Conservation (phyloP, 2,797 vertebrate species). For the Chromis chromis region DNA sequence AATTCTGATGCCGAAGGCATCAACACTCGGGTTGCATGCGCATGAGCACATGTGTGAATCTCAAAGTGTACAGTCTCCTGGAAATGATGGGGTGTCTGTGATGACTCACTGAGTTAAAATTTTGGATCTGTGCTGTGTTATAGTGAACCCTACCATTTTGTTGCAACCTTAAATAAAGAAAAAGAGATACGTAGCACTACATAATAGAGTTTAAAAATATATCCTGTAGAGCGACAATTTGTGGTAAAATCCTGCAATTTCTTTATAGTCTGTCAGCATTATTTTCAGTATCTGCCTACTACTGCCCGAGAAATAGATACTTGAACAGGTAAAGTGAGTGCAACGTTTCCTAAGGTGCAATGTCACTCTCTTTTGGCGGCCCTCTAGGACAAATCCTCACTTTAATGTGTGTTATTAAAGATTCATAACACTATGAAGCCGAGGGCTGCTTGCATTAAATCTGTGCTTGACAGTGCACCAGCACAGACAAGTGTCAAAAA, state of each 20-base stretch:
- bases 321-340: conserved; percentile 13
- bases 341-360: conserved; percentile 24
- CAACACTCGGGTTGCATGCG: conserved; percentile 5
- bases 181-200: conserved; percentile 10
- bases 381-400: conserved; percentile 34
- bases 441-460: conserved; percentile 2
- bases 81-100: conserved; percentile 28
- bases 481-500: conserved; percentile 73
- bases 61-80: conserved; percentile 14
- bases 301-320: conserved; percentile 22
- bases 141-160: conserved; percentile 23
- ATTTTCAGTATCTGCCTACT: conserved; percentile 12
- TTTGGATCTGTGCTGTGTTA: conserved; percentile 31
- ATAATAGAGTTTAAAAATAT: conserved; percentile 5
- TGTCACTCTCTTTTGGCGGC: conserved; percentile 21
- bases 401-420: conserved; percentile 51
- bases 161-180: conserved; percentile 30
- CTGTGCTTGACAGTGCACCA: conserved; percentile 47
- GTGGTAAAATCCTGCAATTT: neutral
- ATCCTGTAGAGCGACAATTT: neutral
- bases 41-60: conserved; percentile 22
- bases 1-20: conserved; percentile 23
- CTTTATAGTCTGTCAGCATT: neutral
- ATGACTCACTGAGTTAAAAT: conserved; percentile 49
- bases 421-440: conserved; percentile 34